Percentiles rank a stretch among this genome's conserved stretches.
phyloP scores from a whole-genome alignment of 92 coral and sea anemone species.

The Paragorgia papillata region DNA sequence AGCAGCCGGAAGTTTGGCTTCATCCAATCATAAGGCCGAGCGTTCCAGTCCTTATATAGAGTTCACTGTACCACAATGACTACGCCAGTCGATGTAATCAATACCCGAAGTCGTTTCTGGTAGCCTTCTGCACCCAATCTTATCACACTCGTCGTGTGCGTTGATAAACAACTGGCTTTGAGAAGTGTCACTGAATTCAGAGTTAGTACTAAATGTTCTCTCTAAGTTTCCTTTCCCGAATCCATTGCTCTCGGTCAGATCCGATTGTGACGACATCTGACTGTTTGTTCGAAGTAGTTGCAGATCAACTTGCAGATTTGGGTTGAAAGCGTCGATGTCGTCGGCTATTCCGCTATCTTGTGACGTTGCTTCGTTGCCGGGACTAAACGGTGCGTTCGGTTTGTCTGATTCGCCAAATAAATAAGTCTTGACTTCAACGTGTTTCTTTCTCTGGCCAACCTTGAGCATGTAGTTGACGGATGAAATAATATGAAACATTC shows the following conservation, averaged over 20 bases:
- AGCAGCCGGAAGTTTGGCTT: too few species aligned
- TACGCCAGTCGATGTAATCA: conserved; percentile 76
- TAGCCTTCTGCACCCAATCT: background rate
- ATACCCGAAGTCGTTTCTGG: conserved; percentile 75
- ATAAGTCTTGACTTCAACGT: conserved; percentile 31
- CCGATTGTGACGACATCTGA: conserved; percentile 14
- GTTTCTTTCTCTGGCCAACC: conserved; percentile 20
- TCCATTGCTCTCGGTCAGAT: background rate
- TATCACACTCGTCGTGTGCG: background rate
- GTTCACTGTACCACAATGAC: too few species aligned
- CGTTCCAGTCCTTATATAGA: too few species aligned
- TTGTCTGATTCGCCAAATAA: background rate
- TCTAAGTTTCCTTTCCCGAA: background rate
- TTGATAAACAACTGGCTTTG: conserved; percentile 73
- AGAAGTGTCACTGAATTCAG: conserved; percentile 66
- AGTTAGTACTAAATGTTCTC: conserved; percentile 59
- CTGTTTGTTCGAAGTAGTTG: conserved; percentile 8
- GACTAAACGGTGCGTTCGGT: conserved; percentile 11
- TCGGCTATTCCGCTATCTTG: conserved; percentile 34
- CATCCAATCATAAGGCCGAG: too few species aligned
- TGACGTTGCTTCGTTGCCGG: conserved; percentile 1
- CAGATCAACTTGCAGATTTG: conserved; percentile 5
- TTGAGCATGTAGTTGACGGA: conserved; percentile 52
- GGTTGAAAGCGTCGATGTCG: background rate
- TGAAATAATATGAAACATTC: conserved; percentile 84